Evolutionary conservation across 1,140 invertebrate species (phyloP).

Genomic region (Habropoda laboriosa): DNA sequence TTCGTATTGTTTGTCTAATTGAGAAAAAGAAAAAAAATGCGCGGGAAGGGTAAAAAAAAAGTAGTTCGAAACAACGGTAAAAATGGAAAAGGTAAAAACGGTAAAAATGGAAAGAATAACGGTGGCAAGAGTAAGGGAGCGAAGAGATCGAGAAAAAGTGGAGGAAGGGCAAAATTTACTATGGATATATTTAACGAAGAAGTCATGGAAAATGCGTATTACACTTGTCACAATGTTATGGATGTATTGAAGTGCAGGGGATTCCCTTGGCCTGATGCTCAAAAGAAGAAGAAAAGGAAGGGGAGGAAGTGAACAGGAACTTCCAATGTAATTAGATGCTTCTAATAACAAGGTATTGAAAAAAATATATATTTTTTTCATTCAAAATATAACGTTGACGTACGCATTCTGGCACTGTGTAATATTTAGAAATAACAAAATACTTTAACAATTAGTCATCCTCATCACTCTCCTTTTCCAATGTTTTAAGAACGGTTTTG

Average conservation of each 20-base stretch:
- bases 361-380: constrained; percentile 23
- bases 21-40: not conserved
- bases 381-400: not conserved
- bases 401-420: not conserved
- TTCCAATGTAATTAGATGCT: not conserved
- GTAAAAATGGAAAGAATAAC: constrained; percentile 81
- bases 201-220: constrained; percentile 94
- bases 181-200: constrained; percentile 92
- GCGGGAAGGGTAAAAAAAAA: constrained; percentile 67
- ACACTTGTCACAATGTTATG: constrained; percentile 93
- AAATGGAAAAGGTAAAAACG: constrained; percentile 82
- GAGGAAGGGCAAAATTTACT: constrained; percentile 84
- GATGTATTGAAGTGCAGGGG: constrained; percentile 89
- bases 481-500: constrained; percentile 18
- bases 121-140: constrained; percentile 78
- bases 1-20: not conserved
- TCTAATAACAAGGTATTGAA: not conserved
- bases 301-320: constrained; percentile 80
- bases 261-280: constrained; percentile 91
- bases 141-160: constrained; percentile 83
- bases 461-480: constrained; percentile 6
- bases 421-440: not conserved
- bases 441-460: not conserved
- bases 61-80: constrained; percentile 73
- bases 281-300: constrained; percentile 89